A percentile compares a stretch with the other conserved stretches of the same genome.
phyloP scores from a whole-genome alignment of 2,888 invertebrate species.

The Synanthedon andrenaeformis region DNA sequence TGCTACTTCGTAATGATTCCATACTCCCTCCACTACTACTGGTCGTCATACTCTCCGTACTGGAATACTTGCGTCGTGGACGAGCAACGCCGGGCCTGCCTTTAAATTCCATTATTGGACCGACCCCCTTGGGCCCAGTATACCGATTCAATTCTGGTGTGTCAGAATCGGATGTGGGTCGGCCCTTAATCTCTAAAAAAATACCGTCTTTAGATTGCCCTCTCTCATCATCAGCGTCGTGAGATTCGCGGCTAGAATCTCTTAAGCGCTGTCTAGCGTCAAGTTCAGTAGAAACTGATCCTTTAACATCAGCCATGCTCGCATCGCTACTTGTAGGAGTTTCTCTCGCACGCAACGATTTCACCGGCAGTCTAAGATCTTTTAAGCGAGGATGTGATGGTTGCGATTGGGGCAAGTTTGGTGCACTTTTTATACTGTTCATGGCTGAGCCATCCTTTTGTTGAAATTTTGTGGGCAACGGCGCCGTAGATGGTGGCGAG shows the following conservation, averaged over 20 bases:
- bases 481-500: conserved; percentile 87
- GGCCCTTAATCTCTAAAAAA: conserved; percentile 80
- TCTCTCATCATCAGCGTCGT: conserved; percentile 78
- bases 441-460: conserved; percentile 77
- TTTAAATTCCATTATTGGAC: conserved; percentile 74
- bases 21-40: conserved; percentile 90
- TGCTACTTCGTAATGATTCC: conserved; percentile 88
- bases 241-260: conserved; percentile 66
- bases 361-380: conserved; percentile 79
- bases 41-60: conserved; percentile 89
- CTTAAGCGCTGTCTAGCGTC: conserved; percentile 64
- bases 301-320: conserved; percentile 74
- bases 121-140: conserved; percentile 68
- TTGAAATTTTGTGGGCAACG: conserved; percentile 84
- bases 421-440: conserved; percentile 86
- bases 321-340: conserved; percentile 73
- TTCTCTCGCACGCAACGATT: conserved; percentile 74
- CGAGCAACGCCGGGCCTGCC: conserved; percentile 66
- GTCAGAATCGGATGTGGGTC: conserved; percentile 72
- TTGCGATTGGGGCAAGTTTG: conserved; percentile 78
- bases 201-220: conserved; percentile 77
- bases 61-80: conserved; percentile 75
- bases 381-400: conserved; percentile 78
- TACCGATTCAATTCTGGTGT: conserved; percentile 69
- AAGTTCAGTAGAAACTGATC: conserved; percentile 52